A percentile compares a stretch with the other conserved stretches of the same genome.
phyloP scores from a whole-genome alignment of 2,888 invertebrate species.

The Petrophora chlorosata region DNA sequence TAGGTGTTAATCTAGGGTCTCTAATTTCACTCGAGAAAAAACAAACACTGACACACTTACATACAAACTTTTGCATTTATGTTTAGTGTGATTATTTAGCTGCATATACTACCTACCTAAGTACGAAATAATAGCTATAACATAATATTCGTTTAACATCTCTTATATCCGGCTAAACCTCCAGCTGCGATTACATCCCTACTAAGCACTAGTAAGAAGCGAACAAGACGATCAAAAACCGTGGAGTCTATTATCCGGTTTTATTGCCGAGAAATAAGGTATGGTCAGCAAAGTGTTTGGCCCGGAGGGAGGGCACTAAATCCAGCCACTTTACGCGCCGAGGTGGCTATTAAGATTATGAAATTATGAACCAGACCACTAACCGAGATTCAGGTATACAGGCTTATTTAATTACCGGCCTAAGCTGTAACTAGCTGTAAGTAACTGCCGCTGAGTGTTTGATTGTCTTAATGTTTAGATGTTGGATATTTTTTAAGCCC shows the following conservation, averaged over 20 bases:
- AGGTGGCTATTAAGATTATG: slow-evolving; percentile 75
- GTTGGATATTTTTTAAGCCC: neutral
- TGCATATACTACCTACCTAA: too few species aligned
- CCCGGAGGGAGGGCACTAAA: slow-evolving; percentile 68
- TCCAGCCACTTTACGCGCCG: slow-evolving; percentile 70
- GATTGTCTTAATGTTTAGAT: slow-evolving; percentile 6
- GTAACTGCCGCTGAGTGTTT: slow-evolving; percentile 29
- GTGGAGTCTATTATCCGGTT: slow-evolving; percentile 56
- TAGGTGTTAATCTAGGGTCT: too few species aligned
- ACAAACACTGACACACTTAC: too few species aligned
- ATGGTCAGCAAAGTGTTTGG: slow-evolving; percentile 69
- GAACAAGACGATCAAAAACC: slow-evolving; percentile 50
- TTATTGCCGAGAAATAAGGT: slow-evolving; percentile 65
- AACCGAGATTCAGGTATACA: slow-evolving; percentile 63
- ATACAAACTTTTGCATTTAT: too few species aligned
- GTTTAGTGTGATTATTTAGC: too few species aligned
- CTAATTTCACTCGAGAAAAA: too few species aligned
- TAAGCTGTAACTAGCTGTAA: slow-evolving; percentile 37
- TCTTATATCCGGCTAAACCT: slow-evolving; percentile 4
- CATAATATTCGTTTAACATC: too few species aligned
- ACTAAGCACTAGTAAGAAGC: slow-evolving; percentile 32
- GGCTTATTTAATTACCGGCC: slow-evolving; percentile 54
- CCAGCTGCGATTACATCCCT: neutral
- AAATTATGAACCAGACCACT: slow-evolving; percentile 75
- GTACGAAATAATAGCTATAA: too few species aligned